A percentile compares a stretch with the other conserved stretches of the same genome.
These are phyloP conservation scores for Vulpes vulpes DNA, from an alignment of 2,113 vertebrate species.

Conservation along the genomic window DNA sequence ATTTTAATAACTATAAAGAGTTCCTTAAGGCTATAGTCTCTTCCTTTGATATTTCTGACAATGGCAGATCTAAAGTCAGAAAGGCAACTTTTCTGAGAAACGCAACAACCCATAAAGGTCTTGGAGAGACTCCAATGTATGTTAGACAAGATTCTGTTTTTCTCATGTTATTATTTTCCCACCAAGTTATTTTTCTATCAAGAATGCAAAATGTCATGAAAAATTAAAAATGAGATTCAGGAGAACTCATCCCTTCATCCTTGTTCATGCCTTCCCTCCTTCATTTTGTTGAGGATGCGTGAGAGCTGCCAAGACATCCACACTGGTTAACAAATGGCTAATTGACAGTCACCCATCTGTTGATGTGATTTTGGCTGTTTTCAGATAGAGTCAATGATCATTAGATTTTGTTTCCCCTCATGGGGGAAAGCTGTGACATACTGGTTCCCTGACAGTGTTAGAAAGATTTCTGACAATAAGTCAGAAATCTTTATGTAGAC, in stretches of 20 bases:
- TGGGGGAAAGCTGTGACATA: conserved; percentile 69
- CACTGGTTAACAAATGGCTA: conserved; percentile 77
- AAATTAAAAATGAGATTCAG: conserved; percentile 58
- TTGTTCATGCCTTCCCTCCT: not conserved
- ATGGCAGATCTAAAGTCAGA: not conserved
- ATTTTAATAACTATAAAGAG: not conserved
- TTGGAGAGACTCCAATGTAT: not conserved
- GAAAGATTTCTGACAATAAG: conserved; percentile 69
- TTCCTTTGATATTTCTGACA: conserved; percentile 25
- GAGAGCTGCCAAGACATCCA: conserved; percentile 57
- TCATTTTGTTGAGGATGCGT: conserved; percentile 21
- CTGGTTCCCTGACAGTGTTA: conserved; percentile 58
- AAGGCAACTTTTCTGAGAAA: conserved; percentile 46
- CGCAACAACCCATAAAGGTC: not conserved
- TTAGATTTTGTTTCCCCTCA: conserved; percentile 78
- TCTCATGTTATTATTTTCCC: conserved; percentile 7
- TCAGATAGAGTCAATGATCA: conserved; percentile 3
- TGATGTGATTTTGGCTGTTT: conserved; percentile 69
- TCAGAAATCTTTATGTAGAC: conserved; percentile 33
- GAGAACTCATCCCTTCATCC: conserved; percentile 15
- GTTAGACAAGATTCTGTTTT: not conserved
- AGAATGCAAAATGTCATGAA: conserved; percentile 59
- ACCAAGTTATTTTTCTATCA: conserved; percentile 53
- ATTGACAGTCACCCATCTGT: conserved; percentile 73
- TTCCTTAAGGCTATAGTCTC: not conserved